Conservation (phyloP, 2,797 vertebrate genomes). For the Microctenopoma stevenorrisi region DNA sequence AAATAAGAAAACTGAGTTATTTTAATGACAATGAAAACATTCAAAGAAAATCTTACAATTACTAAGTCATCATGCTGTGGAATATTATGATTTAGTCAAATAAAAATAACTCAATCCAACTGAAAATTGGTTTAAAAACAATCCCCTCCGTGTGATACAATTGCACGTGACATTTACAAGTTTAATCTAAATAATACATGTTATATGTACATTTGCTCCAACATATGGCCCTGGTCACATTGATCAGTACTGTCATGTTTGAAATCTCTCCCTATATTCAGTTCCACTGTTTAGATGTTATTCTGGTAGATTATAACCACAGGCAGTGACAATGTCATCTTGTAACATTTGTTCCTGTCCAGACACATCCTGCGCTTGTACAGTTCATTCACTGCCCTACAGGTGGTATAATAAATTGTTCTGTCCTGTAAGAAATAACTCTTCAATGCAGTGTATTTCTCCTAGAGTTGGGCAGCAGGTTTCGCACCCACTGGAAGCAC, state of each 20-base stretch:
- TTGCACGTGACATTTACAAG: slow-evolving; percentile 48
- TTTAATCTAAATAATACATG: slow-evolving; percentile 39
- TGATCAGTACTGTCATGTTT: slow-evolving; percentile 12
- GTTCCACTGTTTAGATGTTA: slow-evolving; percentile 30
- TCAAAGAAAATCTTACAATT: slow-evolving; percentile 62
- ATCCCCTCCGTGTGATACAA: slow-evolving; percentile 31
- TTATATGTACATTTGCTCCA: slow-evolving; percentile 56
- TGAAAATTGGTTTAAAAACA: slow-evolving; percentile 62
- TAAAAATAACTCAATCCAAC: slow-evolving; percentile 34
- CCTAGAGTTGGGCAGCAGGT: slow-evolving; percentile 11
- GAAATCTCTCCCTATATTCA: slow-evolving; percentile 24
- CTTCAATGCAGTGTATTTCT: slow-evolving; percentile 20
- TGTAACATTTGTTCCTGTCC: slow-evolving; percentile 15
- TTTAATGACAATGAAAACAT: slow-evolving; percentile 78
- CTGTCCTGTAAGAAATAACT: slow-evolving; percentile 14
- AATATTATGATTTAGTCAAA: slow-evolving; percentile 59
- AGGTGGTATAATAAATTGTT: slow-evolving; percentile 41
- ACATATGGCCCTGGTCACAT: slow-evolving; percentile 8
- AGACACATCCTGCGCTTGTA: slow-evolving; percentile 29
- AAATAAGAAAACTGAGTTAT: slow-evolving; percentile 53
- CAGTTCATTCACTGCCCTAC: slow-evolving; percentile 41
- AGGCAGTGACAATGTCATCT: slow-evolving; percentile 22
- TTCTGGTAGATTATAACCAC: slow-evolving; percentile 25
- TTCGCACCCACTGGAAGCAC: slow-evolving; percentile 14
- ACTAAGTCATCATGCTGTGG: slow-evolving; percentile 49